Evolutionary conservation across 2,888 invertebrate genomes (phyloP).

Genomic region (Patella depressa): DNA sequence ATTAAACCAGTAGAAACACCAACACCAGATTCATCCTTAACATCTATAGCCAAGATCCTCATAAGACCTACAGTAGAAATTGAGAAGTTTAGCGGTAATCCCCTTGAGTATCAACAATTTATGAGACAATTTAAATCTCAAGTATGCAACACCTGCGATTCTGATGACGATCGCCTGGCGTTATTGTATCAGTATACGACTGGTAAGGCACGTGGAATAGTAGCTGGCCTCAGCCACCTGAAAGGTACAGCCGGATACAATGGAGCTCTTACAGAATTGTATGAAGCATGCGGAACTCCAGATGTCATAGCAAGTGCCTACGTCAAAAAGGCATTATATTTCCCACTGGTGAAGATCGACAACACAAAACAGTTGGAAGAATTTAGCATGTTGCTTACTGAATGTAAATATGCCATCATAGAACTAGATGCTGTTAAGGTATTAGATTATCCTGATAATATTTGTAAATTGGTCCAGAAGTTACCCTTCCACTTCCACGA

Average conservation of each 20-base stretch:
- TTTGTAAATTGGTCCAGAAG: background rate
- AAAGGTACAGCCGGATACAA: background rate
- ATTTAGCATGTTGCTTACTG: slow-evolving; percentile 25
- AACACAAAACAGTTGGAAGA: slow-evolving; percentile 30
- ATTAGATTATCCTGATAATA: background rate
- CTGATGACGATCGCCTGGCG: background rate
- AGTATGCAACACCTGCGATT: background rate
- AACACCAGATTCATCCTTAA: background rate
- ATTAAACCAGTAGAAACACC: no score
- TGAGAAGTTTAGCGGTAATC: background rate
- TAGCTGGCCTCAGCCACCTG: slow-evolving; percentile 18
- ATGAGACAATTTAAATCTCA: background rate
- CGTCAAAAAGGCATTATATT: slow-evolving; percentile 12
- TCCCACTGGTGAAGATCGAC: slow-evolving; percentile 15
- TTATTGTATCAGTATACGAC: slow-evolving; percentile 20
- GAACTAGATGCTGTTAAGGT: slow-evolving; percentile 1
- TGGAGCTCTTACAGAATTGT: slow-evolving; percentile 10
- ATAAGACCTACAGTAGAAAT: background rate
- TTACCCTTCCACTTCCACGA: background rate
- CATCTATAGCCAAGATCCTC: background rate
- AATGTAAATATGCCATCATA: background rate
- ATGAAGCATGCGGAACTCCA: slow-evolving; percentile 9
- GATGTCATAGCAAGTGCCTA: slow-evolving; percentile 13
- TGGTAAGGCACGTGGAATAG: slow-evolving; percentile 17
- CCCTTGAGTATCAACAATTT: background rate